These are phyloP conservation scores for Noctua janthina DNA, from an alignment of 2,888 invertebrate genomes.

Conservation along the genomic window DNA sequence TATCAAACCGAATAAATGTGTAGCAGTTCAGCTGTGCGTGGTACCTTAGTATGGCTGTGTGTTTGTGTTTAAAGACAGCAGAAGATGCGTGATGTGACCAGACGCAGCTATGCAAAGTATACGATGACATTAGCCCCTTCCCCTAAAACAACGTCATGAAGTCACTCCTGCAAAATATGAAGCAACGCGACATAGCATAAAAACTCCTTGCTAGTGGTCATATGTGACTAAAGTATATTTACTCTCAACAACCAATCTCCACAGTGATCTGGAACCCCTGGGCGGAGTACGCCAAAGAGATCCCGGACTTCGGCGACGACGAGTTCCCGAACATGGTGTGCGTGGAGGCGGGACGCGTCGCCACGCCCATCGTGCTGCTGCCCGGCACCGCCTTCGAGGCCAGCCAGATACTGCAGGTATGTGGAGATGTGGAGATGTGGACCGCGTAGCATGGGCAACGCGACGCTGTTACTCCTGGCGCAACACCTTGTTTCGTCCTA, in stretches of 20 bases:
- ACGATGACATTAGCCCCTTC: neutral
- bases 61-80: neutral
- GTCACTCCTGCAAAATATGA: neutral
- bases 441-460: rapidly evolving
- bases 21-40: too few relatives aligned
- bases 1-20: neutral
- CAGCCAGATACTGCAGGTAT: conserved; percentile 94
- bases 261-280: conserved; percentile 99
- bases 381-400: conserved; percentile 98
- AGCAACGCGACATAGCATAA: neutral
- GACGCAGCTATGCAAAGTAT: neutral
- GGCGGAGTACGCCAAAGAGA: conserved; percentile 97
- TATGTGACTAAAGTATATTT: neutral
- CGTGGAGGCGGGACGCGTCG: conserved; percentile 98
- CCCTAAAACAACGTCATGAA: neutral
- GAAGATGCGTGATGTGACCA: neutral
- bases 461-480: neutral
- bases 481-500: neutral
- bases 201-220: too few relatives aligned
- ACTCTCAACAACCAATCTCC: conserved; percentile 20
- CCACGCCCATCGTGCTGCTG: conserved; percentile 95
- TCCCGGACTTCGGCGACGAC: conserved; percentile 98
- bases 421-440: neutral
- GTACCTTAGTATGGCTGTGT: neutral
- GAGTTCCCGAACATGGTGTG: conserved; percentile 99